These are phyloP conservation scores for Apostichopus japonicus DNA, from an alignment of 35 echinoderm and acorn worm species.

Conservation along the genomic window DNA sequence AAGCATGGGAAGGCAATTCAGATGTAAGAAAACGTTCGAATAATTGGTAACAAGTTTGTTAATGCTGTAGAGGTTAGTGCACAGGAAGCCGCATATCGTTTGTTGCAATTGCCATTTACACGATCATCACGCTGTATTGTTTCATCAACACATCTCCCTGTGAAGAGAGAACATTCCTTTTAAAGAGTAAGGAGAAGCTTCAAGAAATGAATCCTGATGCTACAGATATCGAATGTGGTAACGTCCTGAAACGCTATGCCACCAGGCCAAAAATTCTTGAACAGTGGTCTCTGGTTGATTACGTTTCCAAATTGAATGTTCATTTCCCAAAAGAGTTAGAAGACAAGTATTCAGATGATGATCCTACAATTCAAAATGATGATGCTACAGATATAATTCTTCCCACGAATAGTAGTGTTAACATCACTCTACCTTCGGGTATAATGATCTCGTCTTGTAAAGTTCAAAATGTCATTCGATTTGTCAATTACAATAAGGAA, in stretches of 20 bases:
- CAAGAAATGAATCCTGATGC: slow-evolving; percentile 28
- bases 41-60: background rate
- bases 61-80: background rate
- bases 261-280: slow-evolving; percentile 28
- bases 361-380: background rate
- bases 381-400: background rate
- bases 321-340: background rate
- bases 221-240: slow-evolving; percentile 49
- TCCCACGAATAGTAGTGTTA: background rate
- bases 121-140: slow-evolving; percentile 23
- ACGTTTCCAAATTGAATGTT: slow-evolving; percentile 31
- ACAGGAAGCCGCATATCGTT: slow-evolving; percentile 37
- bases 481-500: slow-evolving; percentile 19
- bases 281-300: slow-evolving; percentile 35
- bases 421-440: background rate
- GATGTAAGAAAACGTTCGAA: background rate
- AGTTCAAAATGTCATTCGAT: slow-evolving; percentile 4
- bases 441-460: background rate
- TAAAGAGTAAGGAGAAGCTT: slow-evolving; percentile 45
- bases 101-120: slow-evolving; percentile 55
- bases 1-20: slow-evolving; percentile 50
- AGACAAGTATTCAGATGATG: background rate
- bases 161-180: slow-evolving; percentile 45
- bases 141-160: slow-evolving; percentile 61
- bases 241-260: slow-evolving; percentile 20